phyloP scores from a whole-genome alignment of 2,797 vertebrate species.

The Poeciliopsis paucimaculata region DNA sequence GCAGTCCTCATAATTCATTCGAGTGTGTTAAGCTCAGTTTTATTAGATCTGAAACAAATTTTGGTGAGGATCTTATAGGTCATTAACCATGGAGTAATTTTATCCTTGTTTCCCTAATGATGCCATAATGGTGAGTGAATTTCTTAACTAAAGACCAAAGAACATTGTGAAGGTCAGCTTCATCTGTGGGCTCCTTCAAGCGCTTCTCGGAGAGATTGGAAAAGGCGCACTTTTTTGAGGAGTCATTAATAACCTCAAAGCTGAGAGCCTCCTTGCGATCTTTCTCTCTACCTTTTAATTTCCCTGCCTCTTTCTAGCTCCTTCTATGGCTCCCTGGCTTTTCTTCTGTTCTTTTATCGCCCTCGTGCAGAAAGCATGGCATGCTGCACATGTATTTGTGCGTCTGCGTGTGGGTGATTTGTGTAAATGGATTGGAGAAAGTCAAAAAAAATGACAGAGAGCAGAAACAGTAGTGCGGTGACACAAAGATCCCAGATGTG shows the following conservation, averaged over 20 bases:
- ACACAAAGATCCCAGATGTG: conserved; percentile 99
- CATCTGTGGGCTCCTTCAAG: conserved; percentile 99
- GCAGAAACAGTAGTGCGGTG: conserved; percentile 85
- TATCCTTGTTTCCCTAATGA: conserved; percentile 99
- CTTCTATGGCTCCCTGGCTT: conserved; percentile 78
- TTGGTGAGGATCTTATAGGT: conserved; percentile 99
- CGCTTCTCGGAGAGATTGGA: conserved; percentile 99
- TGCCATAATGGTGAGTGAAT: conserved; percentile 99
- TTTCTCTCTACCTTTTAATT: conserved; percentile 99
- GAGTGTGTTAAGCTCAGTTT: conserved; percentile 99
- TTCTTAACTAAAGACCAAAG: conserved; percentile 99
- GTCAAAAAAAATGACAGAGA: conserved; percentile 56
- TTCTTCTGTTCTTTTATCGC: conserved; percentile 79
- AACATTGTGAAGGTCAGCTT: conserved; percentile 99
- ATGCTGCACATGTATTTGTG: conserved; percentile 48
- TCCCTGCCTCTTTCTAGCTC: conserved; percentile 75
- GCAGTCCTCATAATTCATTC: conserved; percentile 99
- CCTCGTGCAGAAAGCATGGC: conserved; percentile 84
- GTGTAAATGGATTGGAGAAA: conserved; percentile 36
- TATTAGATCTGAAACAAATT: conserved; percentile 99
- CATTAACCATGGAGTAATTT: conserved; percentile 99
- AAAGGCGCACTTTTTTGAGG: conserved; percentile 99
- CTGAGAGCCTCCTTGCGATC: conserved; percentile 99
- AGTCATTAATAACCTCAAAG: conserved; percentile 99
- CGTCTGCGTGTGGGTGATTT: conserved; percentile 1